phyloP scores from a whole-genome alignment of 2,113 vertebrate genomes.

The Tachysurus fulvidraco region DNA sequence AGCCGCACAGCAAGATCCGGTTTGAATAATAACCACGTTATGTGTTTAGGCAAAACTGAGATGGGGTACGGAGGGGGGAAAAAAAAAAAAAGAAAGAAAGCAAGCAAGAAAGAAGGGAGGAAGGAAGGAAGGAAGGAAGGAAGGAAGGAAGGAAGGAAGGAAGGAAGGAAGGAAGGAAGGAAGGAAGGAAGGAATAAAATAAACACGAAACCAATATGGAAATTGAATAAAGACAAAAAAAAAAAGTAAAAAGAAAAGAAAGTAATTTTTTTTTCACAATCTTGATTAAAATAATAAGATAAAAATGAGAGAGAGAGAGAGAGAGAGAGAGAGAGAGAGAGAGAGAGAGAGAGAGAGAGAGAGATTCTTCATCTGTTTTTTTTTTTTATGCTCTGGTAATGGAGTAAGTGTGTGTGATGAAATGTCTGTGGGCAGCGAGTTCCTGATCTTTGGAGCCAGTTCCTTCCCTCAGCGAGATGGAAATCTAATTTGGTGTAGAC shows the following conservation, averaged over 20 bases:
- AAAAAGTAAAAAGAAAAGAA: slow-evolving; percentile 13
- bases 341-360: neutral
- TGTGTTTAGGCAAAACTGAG: neutral
- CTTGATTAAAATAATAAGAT: slow-evolving; percentile 9
- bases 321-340: too few relatives aligned
- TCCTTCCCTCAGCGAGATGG: slow-evolving; percentile 16
- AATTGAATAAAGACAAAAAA: neutral
- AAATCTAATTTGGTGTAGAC: slow-evolving; percentile 33
- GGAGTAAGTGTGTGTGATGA: slow-evolving; percentile 30
- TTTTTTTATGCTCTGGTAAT: slow-evolving; percentile 4
- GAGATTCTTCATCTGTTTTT: neutral
- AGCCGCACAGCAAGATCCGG: neutral
- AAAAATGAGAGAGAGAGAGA: slow-evolving; percentile 10
- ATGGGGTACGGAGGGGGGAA: neutral
- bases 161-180: neutral
- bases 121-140: neutral
- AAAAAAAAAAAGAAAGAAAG: neutral
- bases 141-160: neutral
- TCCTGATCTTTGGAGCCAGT: slow-evolving; percentile 28
- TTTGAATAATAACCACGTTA: slow-evolving; percentile 8
- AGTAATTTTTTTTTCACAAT: neutral
- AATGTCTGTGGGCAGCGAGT: slow-evolving; percentile 36
- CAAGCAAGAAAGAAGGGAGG: neutral
- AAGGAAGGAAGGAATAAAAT: neutral
- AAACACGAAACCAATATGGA: neutral